phyloP scores from a whole-genome alignment of 2,888 invertebrate genomes.

The Mesopsocus fuscifrons region DNA sequence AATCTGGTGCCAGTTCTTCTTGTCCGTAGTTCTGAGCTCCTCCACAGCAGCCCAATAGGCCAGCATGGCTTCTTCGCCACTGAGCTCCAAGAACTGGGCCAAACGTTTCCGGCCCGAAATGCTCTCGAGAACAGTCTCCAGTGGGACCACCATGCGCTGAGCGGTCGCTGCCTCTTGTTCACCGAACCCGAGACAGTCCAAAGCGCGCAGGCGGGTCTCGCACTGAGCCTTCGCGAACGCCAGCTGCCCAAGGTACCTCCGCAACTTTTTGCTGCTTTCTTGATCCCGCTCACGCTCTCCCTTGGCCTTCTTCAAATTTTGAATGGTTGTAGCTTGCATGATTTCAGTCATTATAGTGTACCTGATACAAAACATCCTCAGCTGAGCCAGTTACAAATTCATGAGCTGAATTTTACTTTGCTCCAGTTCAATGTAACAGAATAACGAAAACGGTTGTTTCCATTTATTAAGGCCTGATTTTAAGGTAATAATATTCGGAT shows the following conservation, averaged over 20 bases:
- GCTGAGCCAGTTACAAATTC: no score
- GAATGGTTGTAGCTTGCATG: slow-evolving; percentile 82
- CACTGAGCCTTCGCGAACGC: slow-evolving; percentile 64
- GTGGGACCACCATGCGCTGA: slow-evolving; percentile 28
- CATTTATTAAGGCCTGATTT: no score
- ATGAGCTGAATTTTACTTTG: slow-evolving; percentile 13
- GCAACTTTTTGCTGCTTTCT: slow-evolving; percentile 66
- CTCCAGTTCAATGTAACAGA: no score
- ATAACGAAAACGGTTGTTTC: no score
- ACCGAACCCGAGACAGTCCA: slow-evolving; percentile 53
- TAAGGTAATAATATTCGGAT: no score
- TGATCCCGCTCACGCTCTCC: slow-evolving; percentile 45
- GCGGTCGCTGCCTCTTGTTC: slow-evolving; percentile 34
- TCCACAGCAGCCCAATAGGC: slow-evolving; percentile 78
- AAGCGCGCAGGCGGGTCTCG: slow-evolving; percentile 49
- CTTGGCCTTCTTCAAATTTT: slow-evolving; percentile 73
- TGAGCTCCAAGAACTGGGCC: slow-evolving; percentile 59
- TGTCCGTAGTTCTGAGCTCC: slow-evolving; percentile 54
- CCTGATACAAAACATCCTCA: slow-evolving; percentile 29
- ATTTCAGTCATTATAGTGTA: slow-evolving; percentile 80
- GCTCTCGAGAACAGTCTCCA: slow-evolving; percentile 54
- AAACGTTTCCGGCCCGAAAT: slow-evolving; percentile 63
- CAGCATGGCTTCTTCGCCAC: slow-evolving; percentile 66
- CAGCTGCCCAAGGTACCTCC: slow-evolving; percentile 65
- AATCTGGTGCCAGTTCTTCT: slow-evolving; percentile 62